A percentile compares a stretch with the other conserved stretches of the same genome.
These are phyloP conservation scores for Hippocampus barbouri DNA, from an alignment of 2,113 vertebrate genomes.

Conservation along the genomic window DNA sequence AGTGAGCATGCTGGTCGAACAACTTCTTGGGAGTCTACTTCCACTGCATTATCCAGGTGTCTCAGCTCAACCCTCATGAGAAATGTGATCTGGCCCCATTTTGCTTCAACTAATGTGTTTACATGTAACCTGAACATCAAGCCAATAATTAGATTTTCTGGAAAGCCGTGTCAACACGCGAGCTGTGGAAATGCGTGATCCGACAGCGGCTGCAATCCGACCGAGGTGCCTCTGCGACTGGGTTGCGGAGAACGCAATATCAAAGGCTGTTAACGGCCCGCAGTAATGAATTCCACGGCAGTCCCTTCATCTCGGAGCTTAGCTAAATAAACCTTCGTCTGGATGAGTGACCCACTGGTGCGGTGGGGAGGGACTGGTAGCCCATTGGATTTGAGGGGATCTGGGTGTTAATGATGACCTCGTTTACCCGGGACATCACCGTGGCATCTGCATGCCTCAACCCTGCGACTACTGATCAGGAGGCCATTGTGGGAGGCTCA, in stretches of 20 bases:
- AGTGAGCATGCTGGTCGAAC: not conserved
- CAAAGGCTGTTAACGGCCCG: constrained; percentile 50
- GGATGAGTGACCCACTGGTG: constrained; percentile 54
- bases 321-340: constrained; percentile 67
- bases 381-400: constrained; percentile 36
- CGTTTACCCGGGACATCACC: constrained; percentile 42
- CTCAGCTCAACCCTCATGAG: not conserved
- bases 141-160: constrained; percentile 31
- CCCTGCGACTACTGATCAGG: constrained; percentile 24
- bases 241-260: constrained; percentile 42
- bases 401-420: constrained; percentile 36
- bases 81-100: not conserved
- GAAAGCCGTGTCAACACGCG: constrained; percentile 12
- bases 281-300: constrained; percentile 61
- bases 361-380: constrained; percentile 45
- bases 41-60: not conserved
- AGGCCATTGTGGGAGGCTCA: not conserved
- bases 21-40: not conserved
- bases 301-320: constrained; percentile 48
- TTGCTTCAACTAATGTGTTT: not conserved
- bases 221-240: constrained; percentile 30
- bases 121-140: constrained; percentile 2
- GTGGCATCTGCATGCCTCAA: constrained; percentile 1
- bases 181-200: constrained; percentile 40
- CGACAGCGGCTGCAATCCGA: constrained; percentile 34